Conservation (phyloP, 2,797 vertebrate genomes). For the Agapornis canus region DNA sequence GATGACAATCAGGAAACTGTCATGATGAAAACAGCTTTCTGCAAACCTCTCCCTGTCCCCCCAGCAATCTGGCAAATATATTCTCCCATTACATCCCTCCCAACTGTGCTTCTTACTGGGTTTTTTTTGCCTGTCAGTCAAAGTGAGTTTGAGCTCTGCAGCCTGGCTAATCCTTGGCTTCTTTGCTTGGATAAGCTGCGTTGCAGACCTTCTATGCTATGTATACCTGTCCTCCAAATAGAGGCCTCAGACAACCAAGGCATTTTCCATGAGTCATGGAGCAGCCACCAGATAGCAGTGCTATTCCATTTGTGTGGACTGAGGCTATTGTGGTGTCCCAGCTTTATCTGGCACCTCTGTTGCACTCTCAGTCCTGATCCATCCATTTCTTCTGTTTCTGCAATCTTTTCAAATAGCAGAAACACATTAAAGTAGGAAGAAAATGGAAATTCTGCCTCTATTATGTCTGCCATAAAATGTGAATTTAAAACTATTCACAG, state of each 20-base stretch:
- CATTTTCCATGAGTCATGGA: constrained; percentile 65
- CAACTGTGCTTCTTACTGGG: rapidly evolving
- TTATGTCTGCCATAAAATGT: not conserved
- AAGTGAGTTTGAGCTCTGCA: not conserved
- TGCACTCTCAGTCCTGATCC: not conserved
- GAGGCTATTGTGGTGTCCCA: not conserved
- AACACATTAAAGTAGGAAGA: not conserved
- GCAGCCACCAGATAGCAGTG: constrained; percentile 63
- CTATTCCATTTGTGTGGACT: constrained; percentile 19
- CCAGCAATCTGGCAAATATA: not conserved
- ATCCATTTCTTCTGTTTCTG: not conserved
- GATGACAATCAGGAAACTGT: constrained; percentile 37
- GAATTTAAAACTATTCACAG: not conserved
- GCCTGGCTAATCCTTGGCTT: constrained; percentile 21
- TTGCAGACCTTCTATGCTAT: constrained; percentile 36
- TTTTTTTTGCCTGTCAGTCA: not conserved
- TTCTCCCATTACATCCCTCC: not conserved
- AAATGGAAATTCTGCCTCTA: constrained; percentile 10
- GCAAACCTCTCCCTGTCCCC: not conserved
- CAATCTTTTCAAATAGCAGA: not conserved
- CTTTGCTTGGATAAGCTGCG: constrained; percentile 18
- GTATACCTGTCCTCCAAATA: constrained; percentile 39
- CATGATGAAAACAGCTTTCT: constrained; percentile 4
- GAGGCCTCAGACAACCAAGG: constrained; percentile 14
- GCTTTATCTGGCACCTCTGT: not conserved